Base-by-base conservation (phyloP, 2,113 vertebrate species). In the Panthera uncia region DNA sequence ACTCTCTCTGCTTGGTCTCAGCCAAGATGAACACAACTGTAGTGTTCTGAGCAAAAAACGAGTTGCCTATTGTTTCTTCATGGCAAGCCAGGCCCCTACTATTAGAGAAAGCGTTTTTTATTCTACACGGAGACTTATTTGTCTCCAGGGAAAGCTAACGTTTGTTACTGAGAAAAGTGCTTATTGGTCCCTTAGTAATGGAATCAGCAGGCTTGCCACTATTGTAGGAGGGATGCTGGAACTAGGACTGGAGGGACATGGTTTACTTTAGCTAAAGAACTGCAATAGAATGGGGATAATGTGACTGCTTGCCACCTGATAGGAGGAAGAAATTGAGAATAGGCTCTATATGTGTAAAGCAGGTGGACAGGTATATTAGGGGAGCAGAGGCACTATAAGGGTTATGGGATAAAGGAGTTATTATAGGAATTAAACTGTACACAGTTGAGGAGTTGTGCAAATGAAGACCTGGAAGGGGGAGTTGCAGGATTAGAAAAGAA, bases 131-230 rank as follows among this genome's bases (percentile, higher is more conserved):
- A 94, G 65, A 95, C 88, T 96, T 71, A 96, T 78, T 96, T 96
- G 57, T 98, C 95, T 98, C 80, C 88, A 98, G 93, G 97, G 96
- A 97, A 89, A 97, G 94, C 91, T 96, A 88, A 96, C 90, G 94
- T 81, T 91, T 95, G 92, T 97, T 95, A 95, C 81, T 57, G 95
- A 95, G 90, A 97, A 97, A 96, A 97, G 97, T 96, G 57, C 95
- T 95, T 98, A 73, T 95, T 97, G 98, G 96, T 96, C 76, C 86
- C 97, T 92, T 96, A 97, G 84, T 79, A 92, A 92, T 85, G 78
- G 87, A 97, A 96, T 76, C 97, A 97, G 96, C 94, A 94, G 84
- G 97, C 61, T 96, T 95, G 94, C 83, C 90, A 95, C 92, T 97
- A 78, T 97, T 71, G 3, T 91, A 93, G 97, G 91, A 97, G 97